Evolutionary conservation across 2,113 vertebrate genomes (phyloP), one percentile per base, ranked within the genome.

Genomic region (Proteles cristata): DNA sequence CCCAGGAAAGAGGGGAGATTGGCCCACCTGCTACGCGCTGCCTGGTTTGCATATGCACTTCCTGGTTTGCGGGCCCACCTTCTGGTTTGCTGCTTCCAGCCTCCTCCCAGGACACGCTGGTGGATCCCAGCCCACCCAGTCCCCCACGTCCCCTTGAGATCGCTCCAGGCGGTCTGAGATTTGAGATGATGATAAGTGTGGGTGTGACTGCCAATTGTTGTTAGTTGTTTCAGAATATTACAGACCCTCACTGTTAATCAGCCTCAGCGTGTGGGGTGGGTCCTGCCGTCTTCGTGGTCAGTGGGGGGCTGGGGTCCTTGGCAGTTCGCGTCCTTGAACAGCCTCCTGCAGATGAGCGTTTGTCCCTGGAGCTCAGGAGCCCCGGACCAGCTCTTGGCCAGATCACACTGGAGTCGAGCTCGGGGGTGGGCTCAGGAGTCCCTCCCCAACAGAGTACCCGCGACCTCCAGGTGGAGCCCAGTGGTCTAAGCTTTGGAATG

Each of bases 191-290:
- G 2, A 50, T 45, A 43, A 63, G 23, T 12, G 11, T 7, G 28
- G 35, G 12, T 1, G 5, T 19, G 28, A 5, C 6, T 50, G 66
- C 80, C 1, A 31, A 23, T 55, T 55, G 53, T 2, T 65, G 9
- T 63, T 50, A 15, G 33, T 11, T 4, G 39, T 50, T 39, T 5
- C 26, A 17, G 39, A 28, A 11, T 15, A 2, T 10, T 2, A 0
- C 1, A 61, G 89, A 55, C 35, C 39, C n/a, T 77, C 14, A 8
- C 7, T 2, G 9, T 12, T 31, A 17, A n/a, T 0, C 28, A 21
- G 84, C 50, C 45, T 7, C 17, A 5, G 53, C 21, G 8, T 21
- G 15, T 35, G 23, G 4, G 25, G n/a, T 11, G 15, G 66, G 66
- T 48, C 85, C n/a, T 50, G 58, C 31, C 4, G 11, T 28, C 61